These are phyloP conservation scores for Xylophagus ater DNA, from an alignment of 2,888 invertebrate genomes.

Conservation along the genomic window DNA sequence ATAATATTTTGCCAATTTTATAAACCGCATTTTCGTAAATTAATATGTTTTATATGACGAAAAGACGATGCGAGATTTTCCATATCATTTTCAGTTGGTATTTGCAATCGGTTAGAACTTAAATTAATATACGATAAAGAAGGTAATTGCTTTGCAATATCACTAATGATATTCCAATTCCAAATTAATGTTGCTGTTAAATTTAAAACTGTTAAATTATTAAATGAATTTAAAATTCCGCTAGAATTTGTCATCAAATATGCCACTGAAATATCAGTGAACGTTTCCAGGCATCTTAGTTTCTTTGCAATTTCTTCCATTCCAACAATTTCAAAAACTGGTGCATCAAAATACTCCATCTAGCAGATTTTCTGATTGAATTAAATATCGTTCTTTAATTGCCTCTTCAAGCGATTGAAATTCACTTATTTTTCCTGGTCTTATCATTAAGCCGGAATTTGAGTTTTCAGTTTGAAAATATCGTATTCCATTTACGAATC, in stretches of 20 bases:
- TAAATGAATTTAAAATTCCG: constrained; percentile 49
- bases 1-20: constrained; percentile 59
- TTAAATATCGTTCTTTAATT: constrained; percentile 53
- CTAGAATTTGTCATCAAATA: constrained; percentile 47
- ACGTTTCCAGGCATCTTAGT: constrained; percentile 40
- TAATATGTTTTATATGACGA: constrained; percentile 31
- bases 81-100: constrained; percentile 48
- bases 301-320: constrained; percentile 68
- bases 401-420: constrained; percentile 65
- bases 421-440: constrained; percentile 65
- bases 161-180: constrained; percentile 37
- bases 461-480: constrained; percentile 71
- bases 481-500: constrained; percentile 63
- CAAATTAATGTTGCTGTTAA: constrained; percentile 35
- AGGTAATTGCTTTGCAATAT: constrained; percentile 34
- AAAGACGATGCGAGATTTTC: constrained; percentile 34
- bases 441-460: constrained; percentile 82
- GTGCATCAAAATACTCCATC: constrained; percentile 63
- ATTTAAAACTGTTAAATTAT: constrained; percentile 30
- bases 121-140: constrained; percentile 31
- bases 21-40: constrained; percentile 48
- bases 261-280: constrained; percentile 32
- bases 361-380: constrained; percentile 42
- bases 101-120: constrained; percentile 60
- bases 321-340: constrained; percentile 80